Conservation (phyloP, 2,888 invertebrate genomes). For the Nomada hirtipes region DNA sequence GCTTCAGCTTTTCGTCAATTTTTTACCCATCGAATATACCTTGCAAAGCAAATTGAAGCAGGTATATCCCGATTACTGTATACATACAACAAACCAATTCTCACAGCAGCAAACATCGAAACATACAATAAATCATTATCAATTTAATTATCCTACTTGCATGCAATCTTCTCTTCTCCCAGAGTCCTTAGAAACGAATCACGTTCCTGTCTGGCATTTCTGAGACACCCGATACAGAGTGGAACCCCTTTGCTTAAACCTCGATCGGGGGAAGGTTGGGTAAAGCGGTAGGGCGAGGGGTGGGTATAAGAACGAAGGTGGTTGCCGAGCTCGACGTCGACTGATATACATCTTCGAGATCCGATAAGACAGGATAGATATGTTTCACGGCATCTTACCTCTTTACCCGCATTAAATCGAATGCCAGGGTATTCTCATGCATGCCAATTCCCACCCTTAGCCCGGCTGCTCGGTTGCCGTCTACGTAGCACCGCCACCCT, state of each 20-base stretch:
- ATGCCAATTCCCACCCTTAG: conserved; percentile 80
- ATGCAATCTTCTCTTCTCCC: too few relatives aligned
- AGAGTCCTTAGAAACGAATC: background rate
- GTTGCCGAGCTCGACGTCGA: conserved; percentile 62
- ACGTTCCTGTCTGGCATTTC: conserved; percentile 6
- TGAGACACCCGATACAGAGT: conserved; percentile 39
- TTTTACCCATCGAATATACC: too few relatives aligned
- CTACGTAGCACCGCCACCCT: conserved; percentile 40
- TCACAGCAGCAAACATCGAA: too few relatives aligned
- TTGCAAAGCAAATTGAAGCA: too few relatives aligned
- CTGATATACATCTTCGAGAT: conserved; percentile 81
- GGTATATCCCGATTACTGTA: too few relatives aligned
- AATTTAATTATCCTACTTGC: too few relatives aligned
- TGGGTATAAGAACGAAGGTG: conserved; percentile 35
- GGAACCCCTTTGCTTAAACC: conserved; percentile 61
- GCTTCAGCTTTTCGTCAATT: too few relatives aligned
- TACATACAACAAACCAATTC: too few relatives aligned
- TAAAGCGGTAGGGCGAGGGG: conserved; percentile 34
- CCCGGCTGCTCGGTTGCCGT: conserved; percentile 38
- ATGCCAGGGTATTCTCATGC: conserved; percentile 83
- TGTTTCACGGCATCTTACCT: conserved; percentile 81
- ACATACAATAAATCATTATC: too few relatives aligned
- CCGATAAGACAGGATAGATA: conserved; percentile 82
- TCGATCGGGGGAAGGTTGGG: conserved; percentile 51
- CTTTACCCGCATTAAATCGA: conserved; percentile 83